Percentiles rank a stretch among this genome's conserved stretches.
Conservation (phyloP, 2,888 invertebrate genomes). For the Drosophila mimetica region DNA sequence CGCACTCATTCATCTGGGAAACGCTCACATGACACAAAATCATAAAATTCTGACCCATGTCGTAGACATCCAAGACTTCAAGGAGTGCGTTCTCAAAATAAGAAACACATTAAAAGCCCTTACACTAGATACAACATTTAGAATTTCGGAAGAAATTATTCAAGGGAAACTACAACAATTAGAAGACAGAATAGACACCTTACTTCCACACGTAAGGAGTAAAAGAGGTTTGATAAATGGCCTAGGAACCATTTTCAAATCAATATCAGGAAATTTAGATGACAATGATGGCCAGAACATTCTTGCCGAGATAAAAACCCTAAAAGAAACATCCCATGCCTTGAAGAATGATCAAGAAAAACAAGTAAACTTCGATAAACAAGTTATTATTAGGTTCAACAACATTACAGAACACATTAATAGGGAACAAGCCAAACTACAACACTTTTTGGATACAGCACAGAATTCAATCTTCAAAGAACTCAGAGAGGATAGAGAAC, state of each 20-base stretch:
- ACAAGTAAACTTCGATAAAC: not conserved
- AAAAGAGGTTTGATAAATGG: not conserved
- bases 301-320: too few species aligned
- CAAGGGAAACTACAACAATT: slow-evolving; percentile 1
- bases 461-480: too few species aligned
- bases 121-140: not conserved
- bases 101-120: slow-evolving; percentile 1
- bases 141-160: not conserved
- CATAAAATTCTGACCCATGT: not conserved
- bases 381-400: not conserved
- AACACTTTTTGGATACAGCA: too few species aligned
- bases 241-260: not conserved
- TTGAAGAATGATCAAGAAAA: too few species aligned
- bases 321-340: too few species aligned
- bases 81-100: not conserved
- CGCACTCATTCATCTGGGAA: not conserved
- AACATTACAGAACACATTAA: too few species aligned
- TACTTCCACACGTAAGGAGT: not conserved
- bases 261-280: slow-evolving; percentile 3
- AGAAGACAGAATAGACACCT: not conserved
- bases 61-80: not conserved
- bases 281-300: not conserved
- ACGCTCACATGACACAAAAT: not conserved
- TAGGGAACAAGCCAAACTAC: too few species aligned
- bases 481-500: too few species aligned